These are phyloP conservation scores for Hyphantria cunea DNA, from an alignment of 1,140 invertebrate species.

Conservation along the genomic window DNA sequence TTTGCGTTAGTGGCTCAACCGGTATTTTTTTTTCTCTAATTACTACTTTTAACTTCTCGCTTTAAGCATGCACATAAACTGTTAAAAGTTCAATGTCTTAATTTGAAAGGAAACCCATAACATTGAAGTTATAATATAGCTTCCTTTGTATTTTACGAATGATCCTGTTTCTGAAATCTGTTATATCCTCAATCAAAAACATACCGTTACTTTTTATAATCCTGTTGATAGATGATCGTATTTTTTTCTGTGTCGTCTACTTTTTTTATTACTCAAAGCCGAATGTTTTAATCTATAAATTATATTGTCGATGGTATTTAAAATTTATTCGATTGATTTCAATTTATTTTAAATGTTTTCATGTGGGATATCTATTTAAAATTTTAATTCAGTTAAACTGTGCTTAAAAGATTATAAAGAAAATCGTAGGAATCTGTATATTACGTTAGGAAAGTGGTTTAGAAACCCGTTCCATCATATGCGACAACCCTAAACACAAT, in stretches of 20 bases:
- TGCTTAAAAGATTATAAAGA: no score
- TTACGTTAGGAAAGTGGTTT: conserved; percentile 23
- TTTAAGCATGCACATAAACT: conserved; percentile 11
- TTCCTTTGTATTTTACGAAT: no score
- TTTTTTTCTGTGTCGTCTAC: conserved; percentile 7
- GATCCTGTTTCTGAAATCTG: no score
- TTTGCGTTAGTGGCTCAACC: neutral
- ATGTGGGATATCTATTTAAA: no score
- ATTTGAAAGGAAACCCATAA: neutral
- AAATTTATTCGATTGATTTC: neutral
- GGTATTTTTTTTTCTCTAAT: conserved; percentile 4
- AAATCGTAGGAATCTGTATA: conserved; percentile 14
- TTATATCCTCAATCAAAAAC: neutral
- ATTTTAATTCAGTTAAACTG: no score
- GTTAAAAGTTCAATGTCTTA: conserved; percentile 20
- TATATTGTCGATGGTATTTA: neutral
- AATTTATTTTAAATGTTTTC: neutral
- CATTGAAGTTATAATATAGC: no score
- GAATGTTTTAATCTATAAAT: no score
- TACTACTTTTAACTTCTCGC: conserved; percentile 7
- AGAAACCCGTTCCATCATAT: conserved; percentile 21
- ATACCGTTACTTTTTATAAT: conserved; percentile 20
- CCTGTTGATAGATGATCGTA: neutral
- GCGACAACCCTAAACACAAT: conserved; percentile 9
- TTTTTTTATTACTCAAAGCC: neutral